Evolutionary conservation across 2,113 vertebrate species (phyloP).

Genomic region (rat (Rattus norvegicus)): DNA sequence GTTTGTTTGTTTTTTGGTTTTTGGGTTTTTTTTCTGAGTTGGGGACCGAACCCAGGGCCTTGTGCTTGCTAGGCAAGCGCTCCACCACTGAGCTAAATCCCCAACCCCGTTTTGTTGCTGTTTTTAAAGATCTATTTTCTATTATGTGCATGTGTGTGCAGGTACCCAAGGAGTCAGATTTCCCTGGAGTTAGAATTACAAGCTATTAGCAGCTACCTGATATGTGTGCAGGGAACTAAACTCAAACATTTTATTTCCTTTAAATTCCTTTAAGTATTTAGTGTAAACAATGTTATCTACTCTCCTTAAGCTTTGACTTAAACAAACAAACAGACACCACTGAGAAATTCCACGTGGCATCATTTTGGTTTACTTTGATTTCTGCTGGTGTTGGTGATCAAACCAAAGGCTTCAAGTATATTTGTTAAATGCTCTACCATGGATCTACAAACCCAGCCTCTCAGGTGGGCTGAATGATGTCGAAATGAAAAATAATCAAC

Average conservation of each 20-base stretch:
- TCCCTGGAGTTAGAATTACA: background rate
- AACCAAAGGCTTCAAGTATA: background rate
- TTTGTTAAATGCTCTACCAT: background rate
- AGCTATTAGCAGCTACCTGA: background rate
- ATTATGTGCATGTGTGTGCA: background rate
- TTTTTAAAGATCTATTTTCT: background rate
- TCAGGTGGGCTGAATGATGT: background rate
- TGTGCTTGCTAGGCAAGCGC: no score
- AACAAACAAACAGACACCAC: background rate
- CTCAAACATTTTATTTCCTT: background rate
- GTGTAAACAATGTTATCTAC: background rate
- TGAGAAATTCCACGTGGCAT: background rate
- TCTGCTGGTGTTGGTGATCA: background rate
- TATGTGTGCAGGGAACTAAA: background rate
- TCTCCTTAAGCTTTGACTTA: background rate
- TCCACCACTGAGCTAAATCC: no score
- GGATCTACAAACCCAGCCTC: background rate
- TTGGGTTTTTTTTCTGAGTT: no score
- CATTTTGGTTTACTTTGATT: background rate
- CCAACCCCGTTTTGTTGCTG: background rate
- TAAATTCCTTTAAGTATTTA: conserved; percentile 5
- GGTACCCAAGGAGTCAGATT: background rate
- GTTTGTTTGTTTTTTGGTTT: no score
- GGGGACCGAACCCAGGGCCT: no score
- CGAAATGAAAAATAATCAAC: background rate